Evolutionary conservation across 2,797 vertebrate genomes (phyloP).

Genomic region (Pyrocephalus nanus): DNA sequence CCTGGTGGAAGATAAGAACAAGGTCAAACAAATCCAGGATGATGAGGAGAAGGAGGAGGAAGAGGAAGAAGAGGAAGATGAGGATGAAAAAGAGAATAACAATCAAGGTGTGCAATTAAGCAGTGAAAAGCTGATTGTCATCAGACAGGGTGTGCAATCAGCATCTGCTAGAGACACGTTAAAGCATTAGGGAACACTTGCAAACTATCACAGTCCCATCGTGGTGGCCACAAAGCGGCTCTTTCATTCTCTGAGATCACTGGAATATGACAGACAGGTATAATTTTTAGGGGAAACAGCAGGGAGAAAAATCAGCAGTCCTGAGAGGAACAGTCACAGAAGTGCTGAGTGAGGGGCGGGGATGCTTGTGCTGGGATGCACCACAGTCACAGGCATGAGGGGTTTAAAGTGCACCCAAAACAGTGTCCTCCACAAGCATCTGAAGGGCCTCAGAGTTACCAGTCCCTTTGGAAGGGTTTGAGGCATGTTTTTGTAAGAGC

Average conservation of each 20-base stretch:
- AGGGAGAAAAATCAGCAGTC: neutral
- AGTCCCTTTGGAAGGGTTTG: neutral
- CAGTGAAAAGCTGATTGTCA: neutral
- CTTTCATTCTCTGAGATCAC: neutral
- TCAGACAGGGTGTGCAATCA: neutral
- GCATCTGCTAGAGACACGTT: neutral
- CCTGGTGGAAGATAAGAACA: conserved; percentile 74
- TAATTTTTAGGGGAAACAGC: neutral
- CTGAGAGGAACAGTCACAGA: neutral
- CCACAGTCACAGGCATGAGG: neutral
- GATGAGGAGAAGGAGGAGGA: neutral
- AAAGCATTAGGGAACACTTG: neutral
- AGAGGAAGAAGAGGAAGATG: conserved; percentile 54
- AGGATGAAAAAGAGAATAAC: conserved; percentile 44
- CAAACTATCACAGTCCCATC: neutral
- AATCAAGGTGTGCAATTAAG: conserved; percentile 64
- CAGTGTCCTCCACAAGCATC: neutral
- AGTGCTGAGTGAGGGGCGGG: neutral
- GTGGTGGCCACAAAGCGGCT: neutral
- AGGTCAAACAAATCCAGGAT: conserved; percentile 26
- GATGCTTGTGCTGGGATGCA: neutral
- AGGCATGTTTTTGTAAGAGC: neutral
- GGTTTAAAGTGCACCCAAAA: neutral
- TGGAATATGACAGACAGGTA: neutral
- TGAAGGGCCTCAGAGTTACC: neutral